phyloP scores from a whole-genome alignment of 2,888 invertebrate genomes.

The Agrotis clavis region DNA sequence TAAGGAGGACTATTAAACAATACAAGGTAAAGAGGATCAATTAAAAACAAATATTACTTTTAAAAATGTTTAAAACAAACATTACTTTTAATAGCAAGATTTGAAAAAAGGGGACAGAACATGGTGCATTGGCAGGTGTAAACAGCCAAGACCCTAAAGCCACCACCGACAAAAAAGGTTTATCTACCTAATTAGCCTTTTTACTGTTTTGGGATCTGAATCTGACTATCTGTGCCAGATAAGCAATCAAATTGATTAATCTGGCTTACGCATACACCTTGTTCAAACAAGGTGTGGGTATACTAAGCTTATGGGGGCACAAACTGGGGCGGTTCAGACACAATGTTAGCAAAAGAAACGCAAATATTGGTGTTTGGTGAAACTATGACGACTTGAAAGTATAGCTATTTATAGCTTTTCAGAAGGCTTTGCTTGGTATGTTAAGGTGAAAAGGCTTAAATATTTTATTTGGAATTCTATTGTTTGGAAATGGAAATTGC shows the following conservation, averaged over 20 bases:
- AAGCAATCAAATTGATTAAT: conserved; percentile 48
- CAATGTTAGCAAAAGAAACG: conserved; percentile 39
- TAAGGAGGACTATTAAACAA: background rate
- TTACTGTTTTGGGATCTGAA: conserved; percentile 16
- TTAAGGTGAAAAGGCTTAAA: background rate
- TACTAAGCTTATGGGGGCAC: conserved; percentile 33
- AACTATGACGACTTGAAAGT: conserved; percentile 16
- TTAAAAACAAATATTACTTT: background rate
- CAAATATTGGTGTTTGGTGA: conserved; percentile 47
- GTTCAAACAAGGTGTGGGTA: conserved; percentile 35
- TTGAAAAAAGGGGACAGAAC: background rate
- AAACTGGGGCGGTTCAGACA: conserved; percentile 32
- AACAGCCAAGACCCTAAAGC: background rate
- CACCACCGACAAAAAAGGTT: background rate
- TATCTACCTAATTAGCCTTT: conserved; percentile 12
- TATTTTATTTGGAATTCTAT: background rate
- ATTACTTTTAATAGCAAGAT: background rate
- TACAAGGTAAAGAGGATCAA: background rate
- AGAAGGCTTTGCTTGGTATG: background rate
- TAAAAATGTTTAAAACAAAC: background rate
- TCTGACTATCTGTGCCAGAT: conserved; percentile 9
- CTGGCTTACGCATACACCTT: conserved; percentile 31
- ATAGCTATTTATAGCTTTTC: background rate
- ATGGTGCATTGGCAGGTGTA: conserved; percentile 4
- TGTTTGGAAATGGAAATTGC: background rate